phyloP scores from a whole-genome alignment of 2,113 vertebrate genomes.

The Maccullochella peelii region DNA sequence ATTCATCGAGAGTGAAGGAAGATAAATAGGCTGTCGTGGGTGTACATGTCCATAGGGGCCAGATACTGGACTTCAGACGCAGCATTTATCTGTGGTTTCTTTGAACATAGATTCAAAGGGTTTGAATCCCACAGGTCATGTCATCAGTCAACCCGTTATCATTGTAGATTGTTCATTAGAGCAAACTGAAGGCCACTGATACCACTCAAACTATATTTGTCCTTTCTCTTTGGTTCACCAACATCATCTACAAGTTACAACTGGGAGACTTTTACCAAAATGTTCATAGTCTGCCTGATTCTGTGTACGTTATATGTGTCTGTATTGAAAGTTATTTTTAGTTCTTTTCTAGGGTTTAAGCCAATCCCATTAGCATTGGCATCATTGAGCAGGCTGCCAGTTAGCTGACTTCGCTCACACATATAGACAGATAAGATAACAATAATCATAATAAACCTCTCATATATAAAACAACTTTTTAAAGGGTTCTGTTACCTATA shows the following conservation, averaged over 20 bases:
- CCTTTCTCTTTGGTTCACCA: conserved; percentile 9
- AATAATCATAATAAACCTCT: neutral
- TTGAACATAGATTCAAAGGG: conserved; percentile 67
- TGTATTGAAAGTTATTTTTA: neutral
- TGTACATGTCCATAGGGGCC: conserved; percentile 38
- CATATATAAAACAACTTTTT: neutral
- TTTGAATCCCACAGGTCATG: conserved; percentile 32
- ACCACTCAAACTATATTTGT: conserved; percentile 20
- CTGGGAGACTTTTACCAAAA: neutral
- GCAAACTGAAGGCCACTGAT: conserved; percentile 21
- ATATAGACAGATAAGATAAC: neutral
- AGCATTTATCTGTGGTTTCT: conserved; percentile 59
- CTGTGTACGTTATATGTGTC: neutral
- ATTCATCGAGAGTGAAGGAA: conserved; percentile 43
- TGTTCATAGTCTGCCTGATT: neutral
- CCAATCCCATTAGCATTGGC: neutral
- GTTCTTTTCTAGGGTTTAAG: neutral
- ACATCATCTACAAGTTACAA: neutral
- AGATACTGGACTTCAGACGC: conserved; percentile 60
- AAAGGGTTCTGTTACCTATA: neutral
- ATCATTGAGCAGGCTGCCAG: neutral
- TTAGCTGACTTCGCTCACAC: neutral
- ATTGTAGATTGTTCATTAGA: conserved; percentile 9
- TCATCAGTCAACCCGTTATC: conserved; percentile 30
- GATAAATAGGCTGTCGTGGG: conserved; percentile 35